Base-by-base conservation (phyloP, 2,888 invertebrate genomes). In the Clivina fossor region DNA sequence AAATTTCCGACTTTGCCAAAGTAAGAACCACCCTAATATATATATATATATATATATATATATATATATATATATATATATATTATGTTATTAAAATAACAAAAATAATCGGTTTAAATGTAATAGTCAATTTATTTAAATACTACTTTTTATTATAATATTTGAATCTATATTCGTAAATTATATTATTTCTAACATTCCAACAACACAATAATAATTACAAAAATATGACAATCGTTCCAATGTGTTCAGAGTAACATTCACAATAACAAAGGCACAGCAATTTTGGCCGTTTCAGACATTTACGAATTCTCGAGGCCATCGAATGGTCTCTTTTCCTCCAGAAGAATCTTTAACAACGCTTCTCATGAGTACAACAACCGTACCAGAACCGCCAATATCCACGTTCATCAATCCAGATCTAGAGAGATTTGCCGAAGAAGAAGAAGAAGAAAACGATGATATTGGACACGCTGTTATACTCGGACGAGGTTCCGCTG, bases 231-330 rank as follows among this genome's bases (percentile, higher is more conserved):
- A n/a, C n/a, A 47, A 47, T 58, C 20, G 19, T 11, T 19, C 38
- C 43, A 33, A 51, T 18, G 18, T 47, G 15, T 16, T 20, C 35
- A 16, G 20, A 49, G 56, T 57, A 53, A 58, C 57, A 56, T 57
- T 60, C 60, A 61, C 61, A 66, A 63, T 68, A 68, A 76, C 78
- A 77, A 78, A 79, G 74, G 76, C 78, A 75, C 81, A 90, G 90
- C 81, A 82, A 74, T 83, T 89, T 71, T 89, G 88, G 88, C 87
- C 88, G 67, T 88, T 89, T 72, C 90, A 89, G 84, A 81, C 82
- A 37, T 80, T 82, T 64, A 80, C 82, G 64, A 85, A 84, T 72
- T 85, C 83, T 0, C 79, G 85, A 57, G 87, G 85, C 30, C 88
- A 86, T 71, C 79, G 86, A 55, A 83, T 85, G 75, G 73, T 80